Base-by-base conservation (phyloP, 2,797 vertebrate species). In the Loriculus beryllinus region DNA sequence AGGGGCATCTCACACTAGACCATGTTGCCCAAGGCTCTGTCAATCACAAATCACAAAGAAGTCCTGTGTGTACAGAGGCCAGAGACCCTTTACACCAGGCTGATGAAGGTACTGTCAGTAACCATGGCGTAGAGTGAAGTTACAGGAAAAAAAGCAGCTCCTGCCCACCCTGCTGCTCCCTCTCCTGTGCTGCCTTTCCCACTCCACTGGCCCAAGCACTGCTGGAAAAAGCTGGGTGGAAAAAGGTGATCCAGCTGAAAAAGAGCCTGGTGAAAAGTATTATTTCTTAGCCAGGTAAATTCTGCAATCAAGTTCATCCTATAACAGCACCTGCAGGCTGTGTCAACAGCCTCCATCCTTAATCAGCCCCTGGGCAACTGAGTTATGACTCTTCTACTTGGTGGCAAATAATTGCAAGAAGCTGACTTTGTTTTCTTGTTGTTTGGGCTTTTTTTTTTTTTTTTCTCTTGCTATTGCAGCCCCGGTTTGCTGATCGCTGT, bases 171-270 rank as follows among this genome's bases (percentile, higher is more conserved):
- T 79, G 33, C 39, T 63, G 7, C 29, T 79, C 42, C 15, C 7
- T 1, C 19, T 42, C 35, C 62, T 22, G 31, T 2, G 2, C 43
- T 78, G n/a, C 20, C 43, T 47, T 37, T 52, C 21, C 23, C 3
- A 2, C 12, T 9, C 3, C 1, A 0, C 20, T 64, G 59, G 70
- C 4, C 11, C 26, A 20, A 56, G 54, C 33, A 18, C 22, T 6
- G 8, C 4, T 37, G 28, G 23, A 62, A 75, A 81, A 26, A 82
- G 25, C 9, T 28, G 33, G 56, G 17, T 49, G 39, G 57, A 39
- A 84, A 70, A 78, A 26, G 29, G 33, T 29, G 29, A 76, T 40
- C 16, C 31, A 35, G 12, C 14, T 57, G 42, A 77, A 59, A 80
- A 88, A 62, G 2, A 14, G 19, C 7, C 29, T 49, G 22, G 31